Evolutionary conservation across 2,113 vertebrate species (phyloP).

Genomic region (Ginglymostoma cirratum): DNA sequence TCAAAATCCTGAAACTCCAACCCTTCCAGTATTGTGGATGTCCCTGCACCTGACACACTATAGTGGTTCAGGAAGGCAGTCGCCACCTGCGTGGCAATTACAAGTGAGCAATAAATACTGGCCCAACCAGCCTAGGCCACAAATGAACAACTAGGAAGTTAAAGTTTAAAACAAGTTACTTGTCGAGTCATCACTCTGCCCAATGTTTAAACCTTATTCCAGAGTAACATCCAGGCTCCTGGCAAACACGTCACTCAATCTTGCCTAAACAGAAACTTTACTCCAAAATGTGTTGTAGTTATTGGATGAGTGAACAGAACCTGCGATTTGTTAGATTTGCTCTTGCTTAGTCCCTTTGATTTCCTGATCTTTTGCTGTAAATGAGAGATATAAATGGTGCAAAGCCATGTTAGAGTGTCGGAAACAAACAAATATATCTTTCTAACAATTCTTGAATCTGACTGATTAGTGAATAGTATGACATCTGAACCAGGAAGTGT

Average conservation of each 20-base stretch:
- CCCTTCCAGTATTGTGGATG: too few species aligned
- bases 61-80: too few species aligned
- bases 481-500: background rate
- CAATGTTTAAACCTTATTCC: background rate
- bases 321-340: background rate
- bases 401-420: too few species aligned
- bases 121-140: too few species aligned
- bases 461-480: background rate
- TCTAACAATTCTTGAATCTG: too few species aligned
- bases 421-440: too few species aligned
- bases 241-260: background rate
- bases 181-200: background rate
- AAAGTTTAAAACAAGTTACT: background rate
- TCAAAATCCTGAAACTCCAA: too few species aligned
- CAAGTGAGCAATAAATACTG: too few species aligned
- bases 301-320: background rate
- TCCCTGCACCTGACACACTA: too few species aligned
- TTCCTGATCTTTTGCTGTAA: background rate
- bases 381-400: background rate
- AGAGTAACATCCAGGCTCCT: background rate
- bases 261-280: background rate
- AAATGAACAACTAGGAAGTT: too few species aligned
- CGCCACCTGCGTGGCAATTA: too few species aligned
- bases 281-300: background rate
- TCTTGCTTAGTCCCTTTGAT: background rate